Percentiles rank a stretch among this genome's conserved stretches.
Conservation (phyloP, 2,888 invertebrate genomes). For the Rhingia rostrata region DNA sequence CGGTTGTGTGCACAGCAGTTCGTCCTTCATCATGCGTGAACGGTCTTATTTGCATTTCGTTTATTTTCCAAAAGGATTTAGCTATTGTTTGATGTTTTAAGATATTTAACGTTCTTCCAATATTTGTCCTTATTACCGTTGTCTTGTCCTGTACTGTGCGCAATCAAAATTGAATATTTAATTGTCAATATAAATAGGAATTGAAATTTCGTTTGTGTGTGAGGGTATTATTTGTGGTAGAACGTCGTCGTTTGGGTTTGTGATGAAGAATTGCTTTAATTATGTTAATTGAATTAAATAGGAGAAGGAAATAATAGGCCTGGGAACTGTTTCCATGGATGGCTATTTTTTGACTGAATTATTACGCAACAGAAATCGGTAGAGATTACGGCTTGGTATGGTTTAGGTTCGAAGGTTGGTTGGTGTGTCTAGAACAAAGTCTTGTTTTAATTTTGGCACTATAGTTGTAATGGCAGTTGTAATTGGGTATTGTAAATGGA, state of each 20-base stretch:
- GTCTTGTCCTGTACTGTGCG: neutral
- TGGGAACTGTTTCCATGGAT: too few species aligned
- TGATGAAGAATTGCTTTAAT: constrained; percentile 19
- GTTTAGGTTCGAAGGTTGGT: too few species aligned
- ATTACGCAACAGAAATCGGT: too few species aligned
- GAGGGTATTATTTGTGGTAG: neutral
- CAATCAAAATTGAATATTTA: constrained; percentile 47
- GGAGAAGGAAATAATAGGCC: too few species aligned
- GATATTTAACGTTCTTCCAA: constrained; percentile 49
- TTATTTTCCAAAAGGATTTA: constrained; percentile 31
- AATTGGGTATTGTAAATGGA: too few species aligned
- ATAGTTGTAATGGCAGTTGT: too few species aligned
- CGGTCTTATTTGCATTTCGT: constrained; percentile 57
- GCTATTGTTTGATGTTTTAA: constrained; percentile 27
- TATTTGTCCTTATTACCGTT: constrained; percentile 42
- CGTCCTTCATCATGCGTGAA: constrained; percentile 51
- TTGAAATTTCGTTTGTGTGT: constrained; percentile 20
- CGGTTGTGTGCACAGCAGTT: neutral
- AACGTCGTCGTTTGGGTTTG: constrained; percentile 5
- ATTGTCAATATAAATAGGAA: constrained; percentile 25
- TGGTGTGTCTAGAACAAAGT: too few species aligned
- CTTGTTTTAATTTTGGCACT: too few species aligned
- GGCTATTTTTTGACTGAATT: too few species aligned
- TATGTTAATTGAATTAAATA: constrained; percentile 25
- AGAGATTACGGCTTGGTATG: too few species aligned